These are phyloP conservation scores for Drosophila colorata DNA, from an alignment of 2,888 invertebrate genomes.

Conservation along the genomic window DNA sequence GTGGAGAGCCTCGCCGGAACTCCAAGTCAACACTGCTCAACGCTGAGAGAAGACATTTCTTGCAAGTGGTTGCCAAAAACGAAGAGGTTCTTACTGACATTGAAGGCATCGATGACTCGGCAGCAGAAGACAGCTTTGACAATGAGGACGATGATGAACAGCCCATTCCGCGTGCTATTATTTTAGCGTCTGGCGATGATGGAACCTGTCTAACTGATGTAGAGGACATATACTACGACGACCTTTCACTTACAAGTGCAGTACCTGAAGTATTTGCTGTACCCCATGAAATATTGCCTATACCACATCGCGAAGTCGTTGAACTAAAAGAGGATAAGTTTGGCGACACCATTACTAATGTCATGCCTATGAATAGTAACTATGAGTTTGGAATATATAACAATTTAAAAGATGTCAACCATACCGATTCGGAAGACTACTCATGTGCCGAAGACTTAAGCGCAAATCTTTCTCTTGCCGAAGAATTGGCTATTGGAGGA, in stretches of 20 bases:
- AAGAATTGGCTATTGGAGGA: constrained; percentile 45
- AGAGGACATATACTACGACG: constrained; percentile 83
- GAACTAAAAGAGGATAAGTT: constrained; percentile 84
- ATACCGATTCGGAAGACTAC: constrained; percentile 84
- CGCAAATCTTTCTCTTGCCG: constrained; percentile 47
- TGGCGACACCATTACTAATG: constrained; percentile 85
- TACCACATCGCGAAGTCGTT: constrained; percentile 85
- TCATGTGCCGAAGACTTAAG: constrained; percentile 80
- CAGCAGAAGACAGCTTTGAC: constrained; percentile 79
- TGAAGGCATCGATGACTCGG: constrained; percentile 85
- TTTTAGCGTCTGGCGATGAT: constrained; percentile 80
- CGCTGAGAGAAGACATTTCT: constrained; percentile 55
- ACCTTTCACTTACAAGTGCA: constrained; percentile 48
- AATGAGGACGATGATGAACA: constrained; percentile 81
- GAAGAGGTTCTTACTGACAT: constrained; percentile 86
- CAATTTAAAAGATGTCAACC: constrained; percentile 83
- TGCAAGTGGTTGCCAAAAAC: constrained; percentile 60
- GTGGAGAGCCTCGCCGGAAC: constrained; percentile 52
- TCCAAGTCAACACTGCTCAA: constrained; percentile 59
- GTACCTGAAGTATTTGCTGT: constrained; percentile 50
- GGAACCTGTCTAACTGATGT: constrained; percentile 83
- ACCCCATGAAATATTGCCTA: constrained; percentile 79
- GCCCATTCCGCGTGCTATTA: constrained; percentile 80
- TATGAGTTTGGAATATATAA: constrained; percentile 82
- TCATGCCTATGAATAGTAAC: constrained; percentile 85